phyloP scores from a whole-genome alignment of 2,888 invertebrate genomes.

The Iselma pallidipennis region DNA sequence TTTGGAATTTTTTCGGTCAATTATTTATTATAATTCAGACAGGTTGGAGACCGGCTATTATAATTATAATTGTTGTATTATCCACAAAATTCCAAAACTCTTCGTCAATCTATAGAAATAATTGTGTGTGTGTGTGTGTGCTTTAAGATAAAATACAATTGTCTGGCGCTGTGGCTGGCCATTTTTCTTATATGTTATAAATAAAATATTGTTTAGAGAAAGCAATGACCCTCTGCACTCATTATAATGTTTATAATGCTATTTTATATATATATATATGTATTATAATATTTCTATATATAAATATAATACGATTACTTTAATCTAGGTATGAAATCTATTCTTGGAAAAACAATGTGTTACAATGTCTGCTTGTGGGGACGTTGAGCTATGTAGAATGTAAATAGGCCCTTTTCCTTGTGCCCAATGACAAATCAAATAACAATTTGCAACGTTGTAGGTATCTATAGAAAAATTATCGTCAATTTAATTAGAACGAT shows the following conservation, averaged over 20 bases:
- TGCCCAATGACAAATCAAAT: background rate
- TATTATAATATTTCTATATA: conserved; percentile 12
- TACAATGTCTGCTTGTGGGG: background rate
- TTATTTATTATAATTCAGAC: too few species aligned
- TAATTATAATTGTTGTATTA: background rate
- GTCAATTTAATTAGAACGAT: too few species aligned
- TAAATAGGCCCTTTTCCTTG: background rate
- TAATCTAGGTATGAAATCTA: conserved; percentile 33
- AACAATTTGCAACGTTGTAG: background rate
- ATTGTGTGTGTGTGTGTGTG: too few species aligned
- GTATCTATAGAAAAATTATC: too few species aligned
- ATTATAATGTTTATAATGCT: conserved; percentile 44
- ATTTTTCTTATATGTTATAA: conserved; percentile 38
- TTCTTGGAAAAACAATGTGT: conserved; percentile 33
- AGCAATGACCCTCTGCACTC: conserved; percentile 47
- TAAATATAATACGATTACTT: conserved; percentile 18
- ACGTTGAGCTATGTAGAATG: conserved; percentile 1
- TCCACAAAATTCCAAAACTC: background rate
- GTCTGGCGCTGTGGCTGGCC: conserved; percentile 39
- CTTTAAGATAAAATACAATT: conserved; percentile 11
- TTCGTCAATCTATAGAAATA: background rate
- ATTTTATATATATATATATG: conserved; percentile 31
- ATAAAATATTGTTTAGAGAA: conserved; percentile 35
- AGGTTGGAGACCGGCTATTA: too few species aligned
- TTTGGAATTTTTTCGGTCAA: background rate